Base-by-base conservation (phyloP, 2,797 vertebrate species). In the Tamandua tetradactyla region DNA sequence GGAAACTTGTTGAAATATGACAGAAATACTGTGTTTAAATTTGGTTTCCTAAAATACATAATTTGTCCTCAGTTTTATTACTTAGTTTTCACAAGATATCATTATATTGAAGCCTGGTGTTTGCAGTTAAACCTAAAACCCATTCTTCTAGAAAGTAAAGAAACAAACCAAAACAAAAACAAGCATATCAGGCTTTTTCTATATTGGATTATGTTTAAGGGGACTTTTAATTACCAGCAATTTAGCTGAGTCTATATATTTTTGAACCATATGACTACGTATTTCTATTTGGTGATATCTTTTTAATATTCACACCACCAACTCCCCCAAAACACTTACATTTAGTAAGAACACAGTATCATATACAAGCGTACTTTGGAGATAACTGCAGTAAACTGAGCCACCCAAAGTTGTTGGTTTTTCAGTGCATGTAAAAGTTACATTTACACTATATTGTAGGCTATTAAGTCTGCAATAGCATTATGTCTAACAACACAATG, bases 191-290 rank as follows among this genome's bases (percentile, higher is more conserved):
- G 25, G 9, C 30, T 68, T 93, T 89, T 27, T 35, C 20, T 83
- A 4, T 86, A 82, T 74, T 61, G 76, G 47, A 80, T 72, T 84
- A 84, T 32, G 40, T 61, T 93, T 74, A 95, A 57, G 57, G 18
- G 13, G 5, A 52, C 32, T 30, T 82, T 44, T 72, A 3, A 32
- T 68, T 66, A 82, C 14, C 9, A 74, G n/a, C 35, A 11, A 79
- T 91, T 87, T 94, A 22, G 13, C 32, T 47, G 11, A 47, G n/a
- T 47, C 79, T 64, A 40, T 83, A 22, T 17, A 37, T 80, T 14
- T 55, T 55, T 55, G 52, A 75, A 42, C 30, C 35, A 61, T 52
- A 52, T 37, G 44, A 71, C 23, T 30, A 30, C n/a, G 30, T 37
- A 32, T 59, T 95, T 80, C 10, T 81, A 52, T 2, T 42, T 90